Conservation (phyloP, 2,113 vertebrate species). For the Scytalopus superciliaris region DNA sequence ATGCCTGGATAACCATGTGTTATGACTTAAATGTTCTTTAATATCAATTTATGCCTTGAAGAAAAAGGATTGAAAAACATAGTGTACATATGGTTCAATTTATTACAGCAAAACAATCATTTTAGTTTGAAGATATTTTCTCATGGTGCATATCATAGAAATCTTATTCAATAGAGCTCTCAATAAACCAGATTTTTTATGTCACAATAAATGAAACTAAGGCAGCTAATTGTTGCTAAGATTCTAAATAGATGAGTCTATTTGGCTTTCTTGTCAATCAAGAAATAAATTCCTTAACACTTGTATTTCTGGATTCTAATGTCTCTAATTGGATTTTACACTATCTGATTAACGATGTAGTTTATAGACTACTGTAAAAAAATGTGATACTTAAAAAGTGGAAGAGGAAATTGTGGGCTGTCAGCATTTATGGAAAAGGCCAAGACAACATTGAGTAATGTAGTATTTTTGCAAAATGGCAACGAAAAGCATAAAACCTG, state of each 20-base stretch:
- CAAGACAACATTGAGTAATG: slow-evolving; percentile 59
- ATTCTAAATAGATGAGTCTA: slow-evolving; percentile 85
- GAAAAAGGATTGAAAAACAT: slow-evolving; percentile 87
- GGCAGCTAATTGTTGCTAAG: slow-evolving; percentile 84
- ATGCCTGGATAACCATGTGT: slow-evolving; percentile 90
- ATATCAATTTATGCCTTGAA: slow-evolving; percentile 87
- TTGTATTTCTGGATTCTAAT: slow-evolving; percentile 85
- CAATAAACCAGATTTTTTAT: slow-evolving; percentile 88
- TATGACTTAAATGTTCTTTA: slow-evolving; percentile 92
- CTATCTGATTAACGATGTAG: slow-evolving; percentile 80
- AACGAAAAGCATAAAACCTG: slow-evolving; percentile 21
- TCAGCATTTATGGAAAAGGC: slow-evolving; percentile 71
- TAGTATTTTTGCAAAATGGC: slow-evolving; percentile 33
- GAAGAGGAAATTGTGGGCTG: slow-evolving; percentile 68
- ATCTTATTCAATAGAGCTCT: slow-evolving; percentile 85
- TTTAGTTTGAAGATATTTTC: slow-evolving; percentile 86
- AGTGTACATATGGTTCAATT: slow-evolving; percentile 88
- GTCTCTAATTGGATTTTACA: slow-evolving; percentile 84
- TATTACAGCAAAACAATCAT: slow-evolving; percentile 88
- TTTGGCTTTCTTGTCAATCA: slow-evolving; percentile 86
- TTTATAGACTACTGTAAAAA: slow-evolving; percentile 78
- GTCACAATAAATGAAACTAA: slow-evolving; percentile 88
- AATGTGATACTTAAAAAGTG: slow-evolving; percentile 66
- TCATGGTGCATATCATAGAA: slow-evolving; percentile 84
- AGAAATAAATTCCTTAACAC: slow-evolving; percentile 85